Evolutionary conservation across 2,113 vertebrate genomes (phyloP).

Genomic region (Conger conger): DNA sequence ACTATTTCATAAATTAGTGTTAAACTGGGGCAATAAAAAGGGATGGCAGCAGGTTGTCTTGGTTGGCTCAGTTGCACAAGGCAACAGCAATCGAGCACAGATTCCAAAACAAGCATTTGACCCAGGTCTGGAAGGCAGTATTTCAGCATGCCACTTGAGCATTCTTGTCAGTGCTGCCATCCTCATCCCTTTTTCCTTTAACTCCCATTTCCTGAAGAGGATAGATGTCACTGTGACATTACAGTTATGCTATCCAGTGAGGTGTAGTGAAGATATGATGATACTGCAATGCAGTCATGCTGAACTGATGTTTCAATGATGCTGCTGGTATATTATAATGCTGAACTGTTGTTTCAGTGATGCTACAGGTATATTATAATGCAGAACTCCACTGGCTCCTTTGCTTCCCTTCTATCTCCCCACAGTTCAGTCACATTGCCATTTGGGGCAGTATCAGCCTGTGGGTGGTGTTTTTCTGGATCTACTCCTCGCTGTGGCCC

Average conservation of each 20-base stretch:
- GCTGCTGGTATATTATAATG: background rate
- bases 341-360: too few relatives aligned
- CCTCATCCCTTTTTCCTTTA: background rate
- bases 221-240: background rate
- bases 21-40: too few relatives aligned
- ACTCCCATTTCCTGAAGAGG: background rate
- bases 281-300: background rate
- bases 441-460: slow-evolving; percentile 83
- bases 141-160: background rate
- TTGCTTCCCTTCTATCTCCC: slow-evolving; percentile 21
- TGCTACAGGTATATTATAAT: background rate
- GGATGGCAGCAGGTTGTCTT: too few relatives aligned
- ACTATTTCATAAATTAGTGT: background rate
- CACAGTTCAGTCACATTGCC: slow-evolving; percentile 81
- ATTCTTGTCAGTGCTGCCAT: background rate
- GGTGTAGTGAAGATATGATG: background rate
- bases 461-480: slow-evolving; percentile 81
- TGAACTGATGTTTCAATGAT: background rate
- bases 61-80: too few relatives aligned
- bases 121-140: too few relatives aligned
- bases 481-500: slow-evolving; percentile 83
- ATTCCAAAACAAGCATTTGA: too few relatives aligned
- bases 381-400: background rate
- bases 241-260: background rate
- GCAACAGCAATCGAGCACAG: too few relatives aligned